Evolutionary conservation across 2,888 invertebrate species (phyloP), one percentile per base, ranked within the genome.

Genomic region (Meandrusa payeni): DNA sequence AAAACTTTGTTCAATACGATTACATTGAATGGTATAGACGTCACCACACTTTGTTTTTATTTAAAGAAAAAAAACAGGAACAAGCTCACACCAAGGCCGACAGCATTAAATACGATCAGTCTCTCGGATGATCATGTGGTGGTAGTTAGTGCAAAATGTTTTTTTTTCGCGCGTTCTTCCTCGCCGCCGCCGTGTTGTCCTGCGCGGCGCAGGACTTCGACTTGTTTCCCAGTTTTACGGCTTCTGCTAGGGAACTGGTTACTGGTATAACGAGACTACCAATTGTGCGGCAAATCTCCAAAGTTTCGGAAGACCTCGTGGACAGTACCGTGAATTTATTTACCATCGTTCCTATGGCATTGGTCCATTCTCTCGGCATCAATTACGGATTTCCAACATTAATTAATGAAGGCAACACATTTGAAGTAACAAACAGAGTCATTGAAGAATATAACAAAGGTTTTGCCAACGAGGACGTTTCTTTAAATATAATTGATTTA

Each of bases 401-500:
- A 2, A 37, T 52, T n/a, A 61, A 47, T 24, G 50, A 55, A 31
- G 59, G 29, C 4, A 71, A 73, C 44, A 26, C 55, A 12, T 29
- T 65, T 4, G 63, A 61, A 17, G 43, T 52, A 5, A 41, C 60
- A 1, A 59, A 70, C 22, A 51, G 47, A 6, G 52, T 70, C 33
- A 10, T 66, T 2, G 41, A 48, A 1, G 66, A 69, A 4, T 70
- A 57, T 43, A 51, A 61, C 10, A 45, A 53, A 3, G 44, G 44
- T 19, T 39, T 45, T 3, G 66, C 67, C 3, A 76, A 73, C 41
- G 76, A 76, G 49, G 82, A 82, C 13, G 65, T 62, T 0, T 26
- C 40, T 1, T 45, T 79, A 1, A 51, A 47, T 9, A 60, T 80
- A 4, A 52, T 43, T 2, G 47, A 61, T 0, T 55, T 82, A 1